These are phyloP conservation scores for Nyctibius grandis DNA, from an alignment of 2,797 vertebrate species.

Conservation along the genomic window DNA sequence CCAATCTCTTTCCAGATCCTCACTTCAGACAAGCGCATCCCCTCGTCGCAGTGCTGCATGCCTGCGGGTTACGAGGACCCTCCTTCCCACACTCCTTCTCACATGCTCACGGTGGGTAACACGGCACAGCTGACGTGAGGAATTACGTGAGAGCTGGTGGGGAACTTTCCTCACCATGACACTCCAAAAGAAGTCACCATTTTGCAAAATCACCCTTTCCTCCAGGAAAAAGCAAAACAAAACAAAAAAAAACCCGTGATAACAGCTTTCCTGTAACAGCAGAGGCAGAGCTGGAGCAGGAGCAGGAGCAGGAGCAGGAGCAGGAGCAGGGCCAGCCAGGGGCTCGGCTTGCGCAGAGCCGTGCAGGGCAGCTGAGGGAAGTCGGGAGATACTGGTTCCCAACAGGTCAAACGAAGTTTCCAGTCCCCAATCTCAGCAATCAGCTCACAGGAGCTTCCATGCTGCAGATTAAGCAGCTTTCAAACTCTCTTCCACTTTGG, in stretches of 20 bases:
- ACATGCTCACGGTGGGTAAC: neutral
- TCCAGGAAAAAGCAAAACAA: neutral
- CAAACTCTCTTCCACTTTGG: neutral
- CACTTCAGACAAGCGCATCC: neutral
- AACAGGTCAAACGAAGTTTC: rapidly evolving
- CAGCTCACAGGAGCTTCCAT: neutral
- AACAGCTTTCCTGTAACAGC: neutral
- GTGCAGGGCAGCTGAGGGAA: neutral
- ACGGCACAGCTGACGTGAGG: neutral
- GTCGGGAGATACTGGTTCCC: neutral
- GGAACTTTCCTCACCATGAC: neutral
- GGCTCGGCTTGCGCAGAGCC: rapidly evolving
- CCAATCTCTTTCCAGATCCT: neutral
- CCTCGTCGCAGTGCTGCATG: rapidly evolving
- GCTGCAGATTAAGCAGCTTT: neutral
- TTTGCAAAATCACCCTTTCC: neutral
- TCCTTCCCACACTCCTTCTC: neutral
- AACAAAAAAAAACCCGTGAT: neutral
- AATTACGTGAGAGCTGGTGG: neutral
- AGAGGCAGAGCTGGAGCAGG: neutral
- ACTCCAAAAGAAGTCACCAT: neutral
- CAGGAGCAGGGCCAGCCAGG: neutral
- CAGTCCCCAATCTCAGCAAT: neutral
- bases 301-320: neutral
- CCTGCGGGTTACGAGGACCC: neutral